Evolutionary conservation across 2,888 invertebrate genomes (phyloP).

Genomic region (Parnassius orleans): DNA sequence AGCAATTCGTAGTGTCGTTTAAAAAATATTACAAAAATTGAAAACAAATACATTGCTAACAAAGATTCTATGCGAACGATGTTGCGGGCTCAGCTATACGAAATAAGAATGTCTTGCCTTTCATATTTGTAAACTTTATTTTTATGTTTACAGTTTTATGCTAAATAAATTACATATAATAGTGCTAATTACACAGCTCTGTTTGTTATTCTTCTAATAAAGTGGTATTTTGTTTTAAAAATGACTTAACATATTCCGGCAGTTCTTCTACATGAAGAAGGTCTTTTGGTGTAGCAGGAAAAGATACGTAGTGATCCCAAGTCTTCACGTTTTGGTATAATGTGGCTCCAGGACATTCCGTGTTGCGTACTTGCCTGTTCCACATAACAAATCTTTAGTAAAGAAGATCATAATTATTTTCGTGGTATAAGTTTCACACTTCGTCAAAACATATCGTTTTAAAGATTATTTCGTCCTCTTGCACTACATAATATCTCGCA

Average conservation of each 20-base stretch:
- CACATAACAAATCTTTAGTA: neutral
- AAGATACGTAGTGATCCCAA: constrained; percentile 79
- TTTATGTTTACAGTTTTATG: constrained; percentile 8
- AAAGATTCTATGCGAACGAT: no score
- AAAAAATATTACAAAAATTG: no score
- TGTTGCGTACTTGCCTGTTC: constrained; percentile 56
- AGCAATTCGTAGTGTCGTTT: no score
- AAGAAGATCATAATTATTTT: no score
- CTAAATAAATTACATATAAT: neutral
- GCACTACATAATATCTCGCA: no score
- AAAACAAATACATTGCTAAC: no score
- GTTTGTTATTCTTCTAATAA: constrained; percentile 9
- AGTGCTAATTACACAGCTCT: neutral
- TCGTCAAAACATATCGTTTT: no score
- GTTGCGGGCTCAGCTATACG: no score
- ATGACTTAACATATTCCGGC: constrained; percentile 34
- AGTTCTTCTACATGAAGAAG: constrained; percentile 43
- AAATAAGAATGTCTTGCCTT: no score
- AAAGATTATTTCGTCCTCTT: no score
- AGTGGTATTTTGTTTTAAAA: constrained; percentile 21
- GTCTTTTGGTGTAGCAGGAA: constrained; percentile 46
- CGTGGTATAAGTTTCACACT: no score
- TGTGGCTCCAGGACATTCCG: constrained; percentile 84
- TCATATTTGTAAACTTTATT: neutral
- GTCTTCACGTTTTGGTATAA: constrained; percentile 80